These are phyloP conservation scores for Scarus forsteni DNA, from an alignment of 2,797 vertebrate species.

Conservation along the genomic window DNA sequence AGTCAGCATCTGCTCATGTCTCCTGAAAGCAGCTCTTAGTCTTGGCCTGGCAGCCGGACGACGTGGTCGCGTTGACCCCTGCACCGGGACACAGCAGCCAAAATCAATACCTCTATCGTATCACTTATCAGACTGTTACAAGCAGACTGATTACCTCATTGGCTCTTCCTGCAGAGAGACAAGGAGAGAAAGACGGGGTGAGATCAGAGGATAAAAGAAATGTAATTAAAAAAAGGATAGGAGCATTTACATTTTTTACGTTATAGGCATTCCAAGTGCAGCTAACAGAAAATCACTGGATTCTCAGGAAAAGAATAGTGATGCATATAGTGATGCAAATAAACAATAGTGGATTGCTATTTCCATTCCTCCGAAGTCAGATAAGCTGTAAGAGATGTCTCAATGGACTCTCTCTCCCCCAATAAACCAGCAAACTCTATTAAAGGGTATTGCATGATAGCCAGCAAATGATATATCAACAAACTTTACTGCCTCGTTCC, in stretches of 20 bases:
- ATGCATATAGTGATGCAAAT: background rate
- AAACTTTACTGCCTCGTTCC: background rate
- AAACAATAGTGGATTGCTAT: constrained; percentile 4
- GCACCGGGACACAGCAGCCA: constrained; percentile 29
- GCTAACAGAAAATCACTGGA: background rate
- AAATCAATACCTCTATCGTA: constrained; percentile 70
- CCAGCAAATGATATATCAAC: constrained; percentile 4
- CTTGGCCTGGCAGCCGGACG: constrained; percentile 18
- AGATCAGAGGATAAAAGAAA: constrained; percentile 23
- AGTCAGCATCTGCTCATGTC: constrained; percentile 54
- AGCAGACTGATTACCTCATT: constrained; percentile 58
- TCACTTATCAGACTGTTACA: constrained; percentile 67
- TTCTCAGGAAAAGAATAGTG: background rate
- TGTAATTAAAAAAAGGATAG: constrained; percentile 10
- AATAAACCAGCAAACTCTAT: constrained; percentile 8
- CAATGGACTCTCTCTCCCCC: background rate
- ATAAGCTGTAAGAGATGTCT: constrained; percentile 5
- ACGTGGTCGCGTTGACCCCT: constrained; percentile 53
- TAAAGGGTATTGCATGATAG: constrained; percentile 8
- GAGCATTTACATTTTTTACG: background rate
- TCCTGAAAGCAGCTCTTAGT: constrained; percentile 41
- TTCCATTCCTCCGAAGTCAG: background rate
- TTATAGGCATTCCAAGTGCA: background rate
- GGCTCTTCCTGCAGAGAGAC: constrained; percentile 15
- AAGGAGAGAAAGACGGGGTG: background rate